Evolutionary conservation across 2,797 vertebrate genomes (phyloP).

Genomic region (Astyanax mexicanus): DNA sequence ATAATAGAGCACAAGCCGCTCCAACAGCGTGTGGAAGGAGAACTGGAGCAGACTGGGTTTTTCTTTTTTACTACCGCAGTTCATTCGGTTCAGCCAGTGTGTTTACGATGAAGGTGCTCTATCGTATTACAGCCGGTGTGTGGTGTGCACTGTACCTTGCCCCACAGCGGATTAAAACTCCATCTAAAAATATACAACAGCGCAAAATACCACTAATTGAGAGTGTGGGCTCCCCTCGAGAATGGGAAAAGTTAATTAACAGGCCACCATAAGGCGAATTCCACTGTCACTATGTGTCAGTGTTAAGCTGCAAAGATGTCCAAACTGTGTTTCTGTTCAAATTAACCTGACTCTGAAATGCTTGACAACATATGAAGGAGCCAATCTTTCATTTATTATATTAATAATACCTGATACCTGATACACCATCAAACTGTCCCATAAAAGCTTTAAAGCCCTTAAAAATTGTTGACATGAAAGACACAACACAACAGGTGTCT

Average conservation of each 20-base stretch:
- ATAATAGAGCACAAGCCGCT: neutral
- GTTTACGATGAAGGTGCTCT: constrained; percentile 15
- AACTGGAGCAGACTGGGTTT: neutral
- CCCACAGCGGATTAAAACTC: constrained; percentile 19
- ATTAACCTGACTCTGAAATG: neutral
- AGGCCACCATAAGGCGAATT: constrained; percentile 32
- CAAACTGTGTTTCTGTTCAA: neutral
- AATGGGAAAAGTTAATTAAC: constrained; percentile 50
- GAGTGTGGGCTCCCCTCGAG: constrained; percentile 40
- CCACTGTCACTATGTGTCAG: constrained; percentile 29
- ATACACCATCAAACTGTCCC: too few relatives aligned
- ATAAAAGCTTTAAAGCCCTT: too few relatives aligned
- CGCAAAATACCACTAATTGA: constrained; percentile 57
- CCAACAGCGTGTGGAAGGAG: neutral
- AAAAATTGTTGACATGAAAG: too few relatives aligned
- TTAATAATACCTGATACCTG: too few relatives aligned
- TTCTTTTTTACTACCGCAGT: neutral
- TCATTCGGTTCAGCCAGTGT: constrained; percentile 9
- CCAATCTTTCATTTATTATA: too few relatives aligned
- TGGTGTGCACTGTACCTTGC: constrained; percentile 40
- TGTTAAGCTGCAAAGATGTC: constrained; percentile 19
- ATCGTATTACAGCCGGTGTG: constrained; percentile 24
- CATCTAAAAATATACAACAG: constrained; percentile 55
- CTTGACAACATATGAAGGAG: neutral
- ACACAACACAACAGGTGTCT: too few relatives aligned